These are phyloP conservation scores for Hephaestus fuliginosus DNA, from an alignment of 2,797 vertebrate species.

Conservation along the genomic window DNA sequence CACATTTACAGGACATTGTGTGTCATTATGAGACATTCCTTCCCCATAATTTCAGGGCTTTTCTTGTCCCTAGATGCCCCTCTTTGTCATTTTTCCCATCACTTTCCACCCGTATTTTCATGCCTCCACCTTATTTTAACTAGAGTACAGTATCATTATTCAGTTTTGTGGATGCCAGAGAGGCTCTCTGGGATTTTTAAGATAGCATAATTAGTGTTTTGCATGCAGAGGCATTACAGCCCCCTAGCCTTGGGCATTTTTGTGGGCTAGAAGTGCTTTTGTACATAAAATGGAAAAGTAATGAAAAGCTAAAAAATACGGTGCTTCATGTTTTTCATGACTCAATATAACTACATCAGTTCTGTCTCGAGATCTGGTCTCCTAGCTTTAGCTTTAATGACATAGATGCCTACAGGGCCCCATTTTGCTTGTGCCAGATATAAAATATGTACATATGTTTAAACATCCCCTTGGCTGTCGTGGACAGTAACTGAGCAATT, in stretches of 20 bases:
- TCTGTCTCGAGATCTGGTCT: not conserved
- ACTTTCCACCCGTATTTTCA: not conserved
- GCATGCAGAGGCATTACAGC: not conserved
- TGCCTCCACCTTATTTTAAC: not conserved
- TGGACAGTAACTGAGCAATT: not conserved
- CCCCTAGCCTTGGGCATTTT: not conserved
- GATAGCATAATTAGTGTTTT: not conserved
- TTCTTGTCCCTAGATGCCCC: not conserved
- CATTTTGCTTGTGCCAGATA: constrained; percentile 8
- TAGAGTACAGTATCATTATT: not conserved
- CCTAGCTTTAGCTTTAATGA: constrained; percentile 7
- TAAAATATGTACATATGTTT: constrained; percentile 14
- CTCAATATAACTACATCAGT: not conserved
- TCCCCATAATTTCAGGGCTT: not conserved
- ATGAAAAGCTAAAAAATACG: not conserved
- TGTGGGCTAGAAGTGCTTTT: not conserved
- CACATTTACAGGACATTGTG: not conserved
- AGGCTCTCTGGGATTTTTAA: not conserved
- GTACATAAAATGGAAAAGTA: constrained; percentile 2
- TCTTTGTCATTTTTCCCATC: not conserved
- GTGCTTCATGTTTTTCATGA: constrained; percentile 2
- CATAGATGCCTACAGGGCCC: not conserved
- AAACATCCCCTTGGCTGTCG: not conserved
- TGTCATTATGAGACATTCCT: constrained; percentile 7
- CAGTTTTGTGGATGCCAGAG: not conserved